Percentiles rank a stretch among this genome's conserved stretches.
Evolutionary conservation across 2,888 invertebrate genomes (phyloP).

Genomic region (Merodon equestris): DNA sequence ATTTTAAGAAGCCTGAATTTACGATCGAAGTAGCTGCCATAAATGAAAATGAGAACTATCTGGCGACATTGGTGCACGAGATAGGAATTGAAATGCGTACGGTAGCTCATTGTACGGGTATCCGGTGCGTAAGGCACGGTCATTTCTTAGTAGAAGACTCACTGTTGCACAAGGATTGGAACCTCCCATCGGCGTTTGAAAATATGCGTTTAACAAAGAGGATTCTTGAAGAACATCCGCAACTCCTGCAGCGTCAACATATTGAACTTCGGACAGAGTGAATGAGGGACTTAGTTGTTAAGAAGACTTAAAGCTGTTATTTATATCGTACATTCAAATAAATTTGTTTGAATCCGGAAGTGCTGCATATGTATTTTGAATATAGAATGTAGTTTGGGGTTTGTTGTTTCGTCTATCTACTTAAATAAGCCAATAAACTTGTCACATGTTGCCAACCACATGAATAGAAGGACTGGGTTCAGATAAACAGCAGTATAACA

Average conservation of each 20-base stretch:
- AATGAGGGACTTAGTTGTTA: too few species aligned
- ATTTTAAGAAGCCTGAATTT: slow-evolving; percentile 91
- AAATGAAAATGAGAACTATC: slow-evolving; percentile 89
- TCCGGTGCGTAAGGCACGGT: slow-evolving; percentile 91
- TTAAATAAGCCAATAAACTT: too few species aligned
- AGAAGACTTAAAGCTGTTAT: too few species aligned
- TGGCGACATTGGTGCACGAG: slow-evolving; percentile 89
- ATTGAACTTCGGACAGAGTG: slow-evolving; percentile 69
- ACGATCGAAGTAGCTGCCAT: slow-evolving; percentile 92
- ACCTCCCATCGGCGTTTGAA: slow-evolving; percentile 83
- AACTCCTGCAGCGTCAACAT: slow-evolving; percentile 72
- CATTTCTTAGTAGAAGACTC: slow-evolving; percentile 88
- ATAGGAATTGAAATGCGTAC: slow-evolving; percentile 89
- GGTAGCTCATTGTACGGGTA: slow-evolving; percentile 87
- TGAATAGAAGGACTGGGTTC: too few species aligned
- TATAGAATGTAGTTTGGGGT: too few species aligned
- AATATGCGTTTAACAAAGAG: slow-evolving; percentile 82
- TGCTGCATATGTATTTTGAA: too few species aligned
- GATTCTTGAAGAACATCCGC: slow-evolving; percentile 79
- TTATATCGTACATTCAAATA: too few species aligned
- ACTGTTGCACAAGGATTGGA: slow-evolving; percentile 91
- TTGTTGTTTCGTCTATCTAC: too few species aligned
- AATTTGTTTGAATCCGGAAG: too few species aligned
- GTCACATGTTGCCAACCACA: too few species aligned
- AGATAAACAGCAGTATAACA: too few species aligned